phyloP scores from a whole-genome alignment of 2,888 invertebrate genomes.

The Andrena dorsata region DNA sequence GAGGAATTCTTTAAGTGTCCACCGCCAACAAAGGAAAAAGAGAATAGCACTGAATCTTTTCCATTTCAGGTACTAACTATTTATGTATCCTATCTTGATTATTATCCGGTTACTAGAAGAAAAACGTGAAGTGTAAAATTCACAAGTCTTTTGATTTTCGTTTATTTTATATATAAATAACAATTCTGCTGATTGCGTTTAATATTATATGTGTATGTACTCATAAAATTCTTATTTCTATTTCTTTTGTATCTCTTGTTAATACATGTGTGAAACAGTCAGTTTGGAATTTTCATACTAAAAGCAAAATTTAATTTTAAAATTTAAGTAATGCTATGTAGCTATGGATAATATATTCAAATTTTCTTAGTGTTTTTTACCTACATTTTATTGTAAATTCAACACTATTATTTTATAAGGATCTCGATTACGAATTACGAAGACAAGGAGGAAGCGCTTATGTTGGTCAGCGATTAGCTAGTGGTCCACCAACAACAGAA shows the following conservation, averaged over 20 bases:
- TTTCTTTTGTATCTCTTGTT: background rate
- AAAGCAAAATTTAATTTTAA: background rate
- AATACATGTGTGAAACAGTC: background rate
- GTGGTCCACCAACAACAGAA: conserved; percentile 85
- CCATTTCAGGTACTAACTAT: conserved; percentile 85
- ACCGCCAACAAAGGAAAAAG: conserved; percentile 88
- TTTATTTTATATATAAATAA: no score
- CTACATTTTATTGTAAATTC: background rate
- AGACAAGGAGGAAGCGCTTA: conserved; percentile 92
- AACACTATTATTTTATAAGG: conserved; percentile 83
- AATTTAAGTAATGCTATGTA: background rate
- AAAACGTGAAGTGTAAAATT: background rate
- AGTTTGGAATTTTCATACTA: no score
- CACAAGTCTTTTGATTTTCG: no score
- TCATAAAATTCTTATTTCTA: background rate
- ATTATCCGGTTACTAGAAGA: background rate
- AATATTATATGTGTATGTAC: no score
- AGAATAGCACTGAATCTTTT: conserved; percentile 80
- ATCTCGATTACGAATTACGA: conserved; percentile 92
- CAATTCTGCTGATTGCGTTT: no score
- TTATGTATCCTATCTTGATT: background rate
- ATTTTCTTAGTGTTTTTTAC: no score
- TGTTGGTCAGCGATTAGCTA: conserved; percentile 91
- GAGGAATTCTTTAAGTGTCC: conserved; percentile 96
- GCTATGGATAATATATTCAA: background rate